Conservation (phyloP, 2,888 invertebrate genomes). For the Nemurella pictetii region DNA sequence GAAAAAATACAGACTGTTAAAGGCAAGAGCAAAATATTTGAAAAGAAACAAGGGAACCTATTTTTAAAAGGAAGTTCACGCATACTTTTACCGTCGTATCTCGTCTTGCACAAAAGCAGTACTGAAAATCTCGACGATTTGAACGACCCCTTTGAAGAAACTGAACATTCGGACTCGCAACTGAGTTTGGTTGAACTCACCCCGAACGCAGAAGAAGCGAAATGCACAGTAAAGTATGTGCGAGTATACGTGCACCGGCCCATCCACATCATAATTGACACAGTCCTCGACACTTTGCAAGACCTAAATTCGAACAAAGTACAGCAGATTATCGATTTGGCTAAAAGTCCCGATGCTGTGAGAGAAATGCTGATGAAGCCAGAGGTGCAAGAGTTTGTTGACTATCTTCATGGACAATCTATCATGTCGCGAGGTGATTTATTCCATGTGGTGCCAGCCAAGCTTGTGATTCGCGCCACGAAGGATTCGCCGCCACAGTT, state of each 20-base stretch:
- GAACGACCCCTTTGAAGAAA: not conserved
- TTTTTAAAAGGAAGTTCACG: not conserved
- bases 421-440: slow-evolving; percentile 1
- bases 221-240: not conserved
- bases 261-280: not conserved
- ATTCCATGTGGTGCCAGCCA: not conserved
- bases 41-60: not conserved
- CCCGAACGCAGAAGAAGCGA: not conserved
- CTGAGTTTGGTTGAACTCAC: not conserved
- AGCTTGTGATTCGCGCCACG: not conserved
- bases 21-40: not conserved
- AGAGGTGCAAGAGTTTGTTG: slow-evolving; percentile 12
- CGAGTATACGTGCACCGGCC: not conserved
- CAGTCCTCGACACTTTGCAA: not conserved
- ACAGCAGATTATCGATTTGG: not conserved
- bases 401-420: not conserved
- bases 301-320: not conserved
- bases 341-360: not conserved
- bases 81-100: not conserved
- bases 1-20: not conserved
- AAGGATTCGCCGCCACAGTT: not conserved
- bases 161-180: not conserved
- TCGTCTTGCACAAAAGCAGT: not conserved
- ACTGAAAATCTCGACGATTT: not conserved
- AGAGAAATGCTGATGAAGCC: not conserved